These are phyloP conservation scores for Boulengeromyrus knoepffleri DNA, from an alignment of 2,113 vertebrate genomes.

Conservation along the genomic window DNA sequence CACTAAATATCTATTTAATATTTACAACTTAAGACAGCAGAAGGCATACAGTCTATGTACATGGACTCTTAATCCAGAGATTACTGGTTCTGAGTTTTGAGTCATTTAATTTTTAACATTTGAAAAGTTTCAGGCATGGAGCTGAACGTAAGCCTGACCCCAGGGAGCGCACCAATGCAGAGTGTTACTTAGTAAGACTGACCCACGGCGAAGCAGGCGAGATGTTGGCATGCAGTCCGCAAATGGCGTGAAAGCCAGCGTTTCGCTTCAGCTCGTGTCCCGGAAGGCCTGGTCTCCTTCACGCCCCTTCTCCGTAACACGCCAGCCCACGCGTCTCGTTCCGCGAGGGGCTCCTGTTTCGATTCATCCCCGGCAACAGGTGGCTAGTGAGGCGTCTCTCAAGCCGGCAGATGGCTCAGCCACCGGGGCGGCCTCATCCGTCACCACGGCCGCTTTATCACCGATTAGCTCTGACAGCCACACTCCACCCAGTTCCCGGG, in stretches of 20 bases:
- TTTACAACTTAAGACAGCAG: background rate
- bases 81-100: background rate
- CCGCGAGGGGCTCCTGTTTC: constrained; percentile 29
- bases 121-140: background rate
- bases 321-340: background rate
- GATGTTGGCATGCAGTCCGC: background rate
- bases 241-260: background rate
- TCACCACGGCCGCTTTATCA: background rate
- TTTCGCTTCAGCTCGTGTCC: background rate
- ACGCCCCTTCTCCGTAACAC: constrained; percentile 25
- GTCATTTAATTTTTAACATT: background rate
- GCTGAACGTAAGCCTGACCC: background rate
- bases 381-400: constrained; percentile 36
- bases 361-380: constrained; percentile 51
- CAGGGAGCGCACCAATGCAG: background rate
- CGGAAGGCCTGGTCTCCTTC: background rate
- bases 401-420: background rate
- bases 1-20: background rate
- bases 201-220: background rate
- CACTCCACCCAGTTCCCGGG: background rate
- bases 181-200: background rate
- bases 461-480: background rate
- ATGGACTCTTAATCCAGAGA: background rate
- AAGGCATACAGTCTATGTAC: background rate
- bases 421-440: background rate